phyloP scores from a whole-genome alignment of 2,888 invertebrate species.

The Alsophila aescularia region DNA sequence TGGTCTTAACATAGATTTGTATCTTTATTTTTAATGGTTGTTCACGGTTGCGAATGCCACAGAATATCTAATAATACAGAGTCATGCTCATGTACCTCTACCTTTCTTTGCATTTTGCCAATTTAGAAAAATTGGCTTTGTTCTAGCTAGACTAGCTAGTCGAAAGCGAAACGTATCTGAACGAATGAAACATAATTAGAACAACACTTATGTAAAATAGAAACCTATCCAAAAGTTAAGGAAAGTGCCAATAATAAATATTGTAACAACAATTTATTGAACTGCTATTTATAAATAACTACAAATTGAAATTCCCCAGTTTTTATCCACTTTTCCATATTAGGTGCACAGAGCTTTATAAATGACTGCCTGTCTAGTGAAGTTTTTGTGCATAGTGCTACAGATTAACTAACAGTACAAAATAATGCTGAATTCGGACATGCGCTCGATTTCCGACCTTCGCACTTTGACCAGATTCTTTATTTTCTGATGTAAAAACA shows the following conservation, averaged over 20 bases:
- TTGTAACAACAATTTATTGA: background rate
- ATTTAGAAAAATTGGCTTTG: too few species aligned
- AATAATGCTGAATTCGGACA: conserved; percentile 3
- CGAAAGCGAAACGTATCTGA: too few species aligned
- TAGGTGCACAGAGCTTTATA: background rate
- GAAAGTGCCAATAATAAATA: background rate
- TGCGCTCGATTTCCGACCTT: conserved; percentile 20
- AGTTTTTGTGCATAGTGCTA: conserved; percentile 17
- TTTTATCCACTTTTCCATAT: background rate
- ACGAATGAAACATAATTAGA: too few species aligned
- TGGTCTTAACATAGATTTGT: too few species aligned
- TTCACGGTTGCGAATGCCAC: too few species aligned
- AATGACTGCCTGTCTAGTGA: background rate
- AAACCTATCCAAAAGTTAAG: background rate
- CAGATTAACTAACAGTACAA: too few species aligned
- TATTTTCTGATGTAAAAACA: background rate
- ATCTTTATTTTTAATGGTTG: too few species aligned
- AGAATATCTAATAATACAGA: too few species aligned
- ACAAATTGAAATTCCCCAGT: background rate
- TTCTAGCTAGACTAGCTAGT: too few species aligned
- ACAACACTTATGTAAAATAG: too few species aligned
- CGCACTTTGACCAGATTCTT: conserved; percentile 10
- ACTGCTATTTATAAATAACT: background rate
- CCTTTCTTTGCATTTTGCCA: too few species aligned
- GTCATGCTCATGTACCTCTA: too few species aligned